Base-by-base conservation (phyloP, 2,797 vertebrate species). In the Amblyraja radiata region DNA sequence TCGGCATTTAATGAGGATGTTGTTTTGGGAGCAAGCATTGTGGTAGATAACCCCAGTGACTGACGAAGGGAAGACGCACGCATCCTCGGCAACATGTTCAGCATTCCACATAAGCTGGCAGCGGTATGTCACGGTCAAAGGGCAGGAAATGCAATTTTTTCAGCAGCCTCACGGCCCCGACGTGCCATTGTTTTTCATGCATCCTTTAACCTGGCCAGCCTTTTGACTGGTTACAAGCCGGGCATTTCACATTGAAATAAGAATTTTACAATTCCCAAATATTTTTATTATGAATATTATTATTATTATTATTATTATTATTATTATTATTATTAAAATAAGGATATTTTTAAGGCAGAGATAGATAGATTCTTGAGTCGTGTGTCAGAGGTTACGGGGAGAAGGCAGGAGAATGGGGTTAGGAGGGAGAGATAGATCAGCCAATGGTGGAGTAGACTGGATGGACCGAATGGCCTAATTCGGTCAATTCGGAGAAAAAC, bases 41-140 rank as follows among this genome's bases (percentile, higher is more conserved):
- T 84, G 93, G 78, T 88, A 73, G 77, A 93, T 90, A 93, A 74
- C 94, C 94, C 94, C 95, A 95, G 95, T 94, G 94, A 94, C 94
- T 93, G 95, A 95, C 95, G 95, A 96, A 96, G 95, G 95, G 95
- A 95, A 91, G 93, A 71, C 94, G 95, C 94, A 95, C 94, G 96
- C 97, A 96, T 97, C 97, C 97, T 97, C 97, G 96, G 96, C 96
- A 96, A 97, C 96, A 63, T 32, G 93, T 93, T 94, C 95, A 94
- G 94, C 95, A 95, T 95, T 94, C 94, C 94, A 90, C 93, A 95
- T 95, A 94, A 95, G 95, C 95, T 94, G 95, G 93, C 94, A 93
- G 93, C 94, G 95, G 96, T 94, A 96, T 94, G 71, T 92, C 16
- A 6, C 39, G 74, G 36, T 74, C 94, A 94, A 94, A 95, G 95